Conservation (phyloP, 2,113 vertebrate species). For the Lynx canadensis region DNA sequence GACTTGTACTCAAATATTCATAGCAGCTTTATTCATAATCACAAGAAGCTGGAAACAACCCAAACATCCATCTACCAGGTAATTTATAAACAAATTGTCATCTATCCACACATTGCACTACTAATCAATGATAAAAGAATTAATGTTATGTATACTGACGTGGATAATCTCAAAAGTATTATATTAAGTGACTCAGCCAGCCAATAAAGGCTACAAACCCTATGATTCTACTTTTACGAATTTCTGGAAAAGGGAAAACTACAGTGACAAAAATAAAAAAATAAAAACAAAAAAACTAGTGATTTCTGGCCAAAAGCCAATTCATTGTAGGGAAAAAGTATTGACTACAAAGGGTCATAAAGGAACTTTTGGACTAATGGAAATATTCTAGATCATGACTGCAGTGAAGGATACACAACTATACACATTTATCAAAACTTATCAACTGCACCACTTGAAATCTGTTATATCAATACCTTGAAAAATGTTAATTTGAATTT, state of each 20-base stretch:
- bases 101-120: neutral
- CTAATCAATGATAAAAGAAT: neutral
- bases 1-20: slow-evolving; percentile 43
- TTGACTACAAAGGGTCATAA: neutral
- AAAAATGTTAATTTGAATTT: neutral
- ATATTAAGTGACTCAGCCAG: neutral
- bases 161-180: neutral
- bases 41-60: neutral
- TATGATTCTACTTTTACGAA: neutral
- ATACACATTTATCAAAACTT: neutral
- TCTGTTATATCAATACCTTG: neutral
- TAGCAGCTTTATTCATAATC: slow-evolving; percentile 14
- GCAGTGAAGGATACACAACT: neutral
- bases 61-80: neutral
- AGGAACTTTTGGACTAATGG: neutral
- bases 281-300: neutral
- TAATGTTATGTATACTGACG: neutral
- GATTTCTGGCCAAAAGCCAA: neutral
- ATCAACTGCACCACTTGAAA: neutral
- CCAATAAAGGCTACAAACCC: neutral
- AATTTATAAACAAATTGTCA: neutral
- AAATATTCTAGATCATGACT: neutral
- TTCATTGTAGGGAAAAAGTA: neutral
- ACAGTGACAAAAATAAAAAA: neutral
- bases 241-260: neutral